phyloP scores from a whole-genome alignment of 2,888 invertebrate genomes.

The Leucania comma region DNA sequence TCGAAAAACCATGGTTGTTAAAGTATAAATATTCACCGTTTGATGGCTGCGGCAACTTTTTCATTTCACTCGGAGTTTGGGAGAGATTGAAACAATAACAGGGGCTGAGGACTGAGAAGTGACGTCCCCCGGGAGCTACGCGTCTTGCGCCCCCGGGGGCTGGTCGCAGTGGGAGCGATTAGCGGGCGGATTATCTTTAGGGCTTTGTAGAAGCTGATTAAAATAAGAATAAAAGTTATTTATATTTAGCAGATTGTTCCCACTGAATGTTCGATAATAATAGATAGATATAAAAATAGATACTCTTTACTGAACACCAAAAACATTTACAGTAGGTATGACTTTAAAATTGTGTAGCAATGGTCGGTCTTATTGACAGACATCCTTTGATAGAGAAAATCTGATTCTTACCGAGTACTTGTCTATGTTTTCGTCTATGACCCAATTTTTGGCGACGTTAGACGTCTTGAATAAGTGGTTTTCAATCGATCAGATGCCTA shows the following conservation, averaged over 20 bases:
- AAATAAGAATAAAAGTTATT: neutral
- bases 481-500: too few species aligned
- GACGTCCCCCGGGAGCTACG: conserved; percentile 76
- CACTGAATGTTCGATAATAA: neutral
- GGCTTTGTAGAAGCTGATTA: neutral
- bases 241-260: neutral
- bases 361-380: too few species aligned
- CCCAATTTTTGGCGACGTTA: too few species aligned
- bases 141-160: conserved; percentile 60
- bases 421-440: too few species aligned
- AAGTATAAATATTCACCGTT: conserved; percentile 66
- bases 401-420: too few species aligned
- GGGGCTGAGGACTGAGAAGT: conserved; percentile 74
- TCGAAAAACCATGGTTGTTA: conserved; percentile 6
- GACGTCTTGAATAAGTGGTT: too few species aligned
- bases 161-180: conserved; percentile 45
- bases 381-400: too few species aligned
- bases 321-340: too few species aligned
- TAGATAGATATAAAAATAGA: too few species aligned
- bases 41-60: conserved; percentile 70
- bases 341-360: too few species aligned
- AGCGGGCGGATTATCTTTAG: conserved; percentile 35
- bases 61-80: conserved; percentile 69
- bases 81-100: conserved; percentile 89
- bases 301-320: too few species aligned